Percentiles rank a stretch among this genome's conserved stretches.
Conservation (phyloP, 64 coral and sea anemone species). For the Hydrozoanthus tunicans region DNA sequence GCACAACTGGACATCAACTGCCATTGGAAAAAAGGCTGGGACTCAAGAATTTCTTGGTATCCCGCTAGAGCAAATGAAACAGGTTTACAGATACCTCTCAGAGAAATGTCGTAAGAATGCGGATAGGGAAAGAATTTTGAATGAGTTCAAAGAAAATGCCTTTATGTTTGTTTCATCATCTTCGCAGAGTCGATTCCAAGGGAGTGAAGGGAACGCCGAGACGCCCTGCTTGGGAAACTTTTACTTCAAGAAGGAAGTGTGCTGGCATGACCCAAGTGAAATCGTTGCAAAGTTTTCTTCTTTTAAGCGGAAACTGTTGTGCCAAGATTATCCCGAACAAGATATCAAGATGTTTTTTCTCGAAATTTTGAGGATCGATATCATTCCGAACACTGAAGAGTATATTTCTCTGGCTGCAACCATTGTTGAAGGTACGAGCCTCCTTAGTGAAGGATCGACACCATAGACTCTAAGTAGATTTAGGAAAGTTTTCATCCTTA, state of each 20-base stretch:
- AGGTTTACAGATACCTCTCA: conserved; percentile 61
- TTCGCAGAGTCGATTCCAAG: neutral
- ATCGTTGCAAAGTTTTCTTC: neutral
- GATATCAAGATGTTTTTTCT: conserved; percentile 53
- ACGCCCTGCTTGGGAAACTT: conserved; percentile 22
- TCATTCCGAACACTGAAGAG: conserved; percentile 78
- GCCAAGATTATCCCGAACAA: conserved; percentile 51
- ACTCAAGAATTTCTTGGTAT: conserved; percentile 44
- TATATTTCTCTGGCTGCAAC: conserved; percentile 75
- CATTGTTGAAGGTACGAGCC: conserved; percentile 32
- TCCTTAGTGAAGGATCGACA: neutral
- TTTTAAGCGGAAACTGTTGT: conserved; percentile 55
- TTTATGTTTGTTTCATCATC: conserved; percentile 67
- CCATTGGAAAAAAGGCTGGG: neutral
- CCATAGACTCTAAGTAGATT: too few species aligned
- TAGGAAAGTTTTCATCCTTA: too few species aligned
- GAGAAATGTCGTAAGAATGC: conserved; percentile 11
- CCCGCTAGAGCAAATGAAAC: conserved; percentile 69
- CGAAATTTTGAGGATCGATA: conserved; percentile 57
- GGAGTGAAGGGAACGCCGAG: neutral
- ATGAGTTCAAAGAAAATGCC: conserved; percentile 61
- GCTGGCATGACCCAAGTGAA: conserved; percentile 78
- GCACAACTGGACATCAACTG: conserved; percentile 52
- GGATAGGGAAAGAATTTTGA: conserved; percentile 42
- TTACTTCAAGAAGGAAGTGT: conserved; percentile 72